Base-by-base conservation (phyloP, 2,113 vertebrate genomes). In the Elgaria multicarinata region DNA sequence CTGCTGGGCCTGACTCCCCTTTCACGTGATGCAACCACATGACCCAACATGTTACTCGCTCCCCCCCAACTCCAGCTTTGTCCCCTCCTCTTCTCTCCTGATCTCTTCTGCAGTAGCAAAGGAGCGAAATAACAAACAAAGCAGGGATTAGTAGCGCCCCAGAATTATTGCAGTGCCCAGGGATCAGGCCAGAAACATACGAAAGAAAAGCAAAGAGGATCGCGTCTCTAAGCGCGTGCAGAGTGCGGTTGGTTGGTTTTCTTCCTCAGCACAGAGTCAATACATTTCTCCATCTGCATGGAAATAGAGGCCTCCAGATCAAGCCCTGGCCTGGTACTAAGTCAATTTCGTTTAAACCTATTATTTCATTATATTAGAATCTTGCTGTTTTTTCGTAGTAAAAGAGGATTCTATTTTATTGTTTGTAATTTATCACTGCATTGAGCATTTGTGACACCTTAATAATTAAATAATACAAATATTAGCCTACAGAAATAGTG, bases 21-120 rank as follows among this genome's bases (percentile, higher is more conserved):
- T 86, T 96, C 97, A 98, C 97, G 96, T 97, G 97, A 97, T 83
- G 90, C 81, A 5, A 66, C 53, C 97, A 97, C 97, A 96, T 97
- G 97, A 98, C 90, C 83, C 12, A 55, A 50, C 86, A 83, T 91
- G 83, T 67, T 87, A 33, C 71, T 92, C 90, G 80, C n/a, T 0
- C 5, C 77, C 31, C 8, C 22, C 53, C 20, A 77, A 36, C 46
- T 66, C 64, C 31, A 1, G 0, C 2, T 67, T 33, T 39, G 24
- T n/a, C 31, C 42, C 1, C n/a, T 46, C 39, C 67, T 14, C 36
- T 33, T 0, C 20, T n/a, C 24, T 44, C 55, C 20, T 42, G 28
- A 10, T 33, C 74, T 79, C 1, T 69, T 5, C 78, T 62, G 78
- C 79, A 16, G 77, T 22, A 55, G 46, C 26, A 8, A 86, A 86